These are phyloP conservation scores for Penaeus vannamei DNA, from an alignment of 1,140 invertebrate species.

Conservation along the genomic window DNA sequence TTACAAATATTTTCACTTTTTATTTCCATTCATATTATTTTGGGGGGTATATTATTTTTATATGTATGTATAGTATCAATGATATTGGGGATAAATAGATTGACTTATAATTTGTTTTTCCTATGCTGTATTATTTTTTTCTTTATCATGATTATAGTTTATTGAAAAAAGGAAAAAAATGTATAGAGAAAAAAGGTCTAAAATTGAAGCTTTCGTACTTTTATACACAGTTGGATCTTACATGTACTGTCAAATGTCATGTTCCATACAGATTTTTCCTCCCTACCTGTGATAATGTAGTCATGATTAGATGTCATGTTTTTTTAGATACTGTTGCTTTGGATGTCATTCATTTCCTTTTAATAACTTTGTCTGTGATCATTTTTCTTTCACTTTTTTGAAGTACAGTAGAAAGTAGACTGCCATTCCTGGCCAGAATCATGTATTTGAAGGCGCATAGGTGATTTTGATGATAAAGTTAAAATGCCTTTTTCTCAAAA, in stretches of 20 bases:
- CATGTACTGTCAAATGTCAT: conserved; percentile 20
- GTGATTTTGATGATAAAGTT: conserved; percentile 47
- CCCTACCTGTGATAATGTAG: conserved; percentile 58
- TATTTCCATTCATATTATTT: no score
- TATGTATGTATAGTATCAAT: no score
- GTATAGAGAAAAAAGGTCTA: conserved; percentile 25
- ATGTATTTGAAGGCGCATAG: conserved; percentile 30
- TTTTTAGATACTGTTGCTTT: conserved; percentile 47
- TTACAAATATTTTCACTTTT: no score
- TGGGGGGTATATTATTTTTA: no score
- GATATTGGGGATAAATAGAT: neutral
- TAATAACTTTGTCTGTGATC: conserved; percentile 57
- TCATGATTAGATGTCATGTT: conserved; percentile 36
- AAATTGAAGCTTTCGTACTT: conserved; percentile 40
- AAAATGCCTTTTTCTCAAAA: conserved; percentile 49
- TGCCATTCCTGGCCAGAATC: conserved; percentile 32
- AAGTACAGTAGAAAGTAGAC: neutral
- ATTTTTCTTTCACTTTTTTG: conserved; percentile 38
- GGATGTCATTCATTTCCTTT: conserved; percentile 39
- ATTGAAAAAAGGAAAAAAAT: conserved; percentile 17
- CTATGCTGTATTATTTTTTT: neutral
- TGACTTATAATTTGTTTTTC: neutral
- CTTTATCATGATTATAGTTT: no score
- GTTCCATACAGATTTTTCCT: conserved; percentile 40
- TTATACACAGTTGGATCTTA: conserved; percentile 39